Base-by-base conservation (phyloP, 2,797 vertebrate species). In the Tauraco hartlaubi region DNA sequence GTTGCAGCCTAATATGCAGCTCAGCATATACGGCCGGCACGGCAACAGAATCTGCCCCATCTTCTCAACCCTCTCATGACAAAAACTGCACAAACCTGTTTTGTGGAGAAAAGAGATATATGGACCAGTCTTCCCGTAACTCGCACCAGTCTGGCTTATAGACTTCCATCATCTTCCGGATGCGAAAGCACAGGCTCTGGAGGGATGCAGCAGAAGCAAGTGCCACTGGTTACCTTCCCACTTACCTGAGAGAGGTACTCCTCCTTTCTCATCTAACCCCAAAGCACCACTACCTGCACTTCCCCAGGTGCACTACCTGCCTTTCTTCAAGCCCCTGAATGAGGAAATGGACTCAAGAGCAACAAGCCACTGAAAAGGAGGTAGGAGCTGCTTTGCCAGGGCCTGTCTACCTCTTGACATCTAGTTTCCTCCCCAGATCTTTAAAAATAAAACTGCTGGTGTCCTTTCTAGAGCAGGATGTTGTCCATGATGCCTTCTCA, bases 141-240 rank as follows among this genome's bases (percentile, higher is more conserved):
- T 99, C 99, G 75, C 99, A 99, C 99, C 99, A 99, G 91, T 99
- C 99, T 1, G 99, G 99, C 71, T 99, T 99, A 95, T 99, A 99
- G 16, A 98, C 99, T 76, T 99, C 99, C 21, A 99, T 98, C 99
- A 99, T 99, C 98, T 99, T 99, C 97, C 98, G 98, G 90, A 99
- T 98, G 8, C 99, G 99, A 98, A 99, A 99, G 88, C 99, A 99
- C 85, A 99, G 95, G 74, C 99, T 99, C 99, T 99, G 97, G 37
- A 79, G 64, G 85, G 44, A 91, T n/a, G 15, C 64, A 84, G 89
- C 69, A 84, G 62, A 97, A 92, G 54, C 21, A 87, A 66, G 29
- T 85, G 43, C 31, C 44, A 56, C 61, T 77, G 29, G 46, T 75
- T 87, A 90, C 41, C 11, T 68, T 83, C 43, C 43, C 35, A 31